phyloP scores from a whole-genome alignment of 2,797 vertebrate species.

The Ciconia nigra region DNA sequence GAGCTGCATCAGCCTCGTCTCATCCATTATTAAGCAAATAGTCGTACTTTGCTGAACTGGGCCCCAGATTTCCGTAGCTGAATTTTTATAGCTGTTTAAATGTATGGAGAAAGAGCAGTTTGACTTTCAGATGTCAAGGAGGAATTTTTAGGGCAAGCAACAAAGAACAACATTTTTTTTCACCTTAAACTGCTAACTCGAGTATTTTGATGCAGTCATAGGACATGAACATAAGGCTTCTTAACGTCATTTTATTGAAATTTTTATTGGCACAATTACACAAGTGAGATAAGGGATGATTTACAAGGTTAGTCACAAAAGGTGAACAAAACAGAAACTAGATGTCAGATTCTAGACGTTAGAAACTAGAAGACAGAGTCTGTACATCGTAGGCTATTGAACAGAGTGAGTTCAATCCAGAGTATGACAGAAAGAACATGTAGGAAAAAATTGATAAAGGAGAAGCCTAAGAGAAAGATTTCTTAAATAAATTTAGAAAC shows the following conservation, averaged over 20 bases:
- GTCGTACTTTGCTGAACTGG: background rate
- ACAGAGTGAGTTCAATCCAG: background rate
- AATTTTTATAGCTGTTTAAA: background rate
- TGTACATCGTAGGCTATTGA: background rate
- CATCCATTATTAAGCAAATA: background rate
- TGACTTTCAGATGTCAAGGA: background rate
- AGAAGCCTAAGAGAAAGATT: background rate
- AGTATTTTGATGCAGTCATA: background rate
- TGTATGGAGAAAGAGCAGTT: background rate
- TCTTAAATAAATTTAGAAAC: background rate
- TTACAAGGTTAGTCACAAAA: slow-evolving; percentile 34
- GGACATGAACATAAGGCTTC: background rate
- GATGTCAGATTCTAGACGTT: background rate
- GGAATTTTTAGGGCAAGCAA: background rate
- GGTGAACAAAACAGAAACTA: slow-evolving; percentile 6
- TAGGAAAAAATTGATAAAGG: background rate
- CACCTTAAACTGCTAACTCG: background rate
- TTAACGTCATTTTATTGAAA: background rate
- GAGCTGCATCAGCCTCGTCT: background rate
- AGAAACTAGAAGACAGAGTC: background rate
- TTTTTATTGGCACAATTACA: slow-evolving; percentile 16
- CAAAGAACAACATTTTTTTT: background rate
- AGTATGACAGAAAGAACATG: background rate
- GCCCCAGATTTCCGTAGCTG: background rate
- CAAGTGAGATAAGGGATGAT: background rate